Conservation (phyloP, 2,113 vertebrate genomes). For the Phodopus roborovskii region DNA sequence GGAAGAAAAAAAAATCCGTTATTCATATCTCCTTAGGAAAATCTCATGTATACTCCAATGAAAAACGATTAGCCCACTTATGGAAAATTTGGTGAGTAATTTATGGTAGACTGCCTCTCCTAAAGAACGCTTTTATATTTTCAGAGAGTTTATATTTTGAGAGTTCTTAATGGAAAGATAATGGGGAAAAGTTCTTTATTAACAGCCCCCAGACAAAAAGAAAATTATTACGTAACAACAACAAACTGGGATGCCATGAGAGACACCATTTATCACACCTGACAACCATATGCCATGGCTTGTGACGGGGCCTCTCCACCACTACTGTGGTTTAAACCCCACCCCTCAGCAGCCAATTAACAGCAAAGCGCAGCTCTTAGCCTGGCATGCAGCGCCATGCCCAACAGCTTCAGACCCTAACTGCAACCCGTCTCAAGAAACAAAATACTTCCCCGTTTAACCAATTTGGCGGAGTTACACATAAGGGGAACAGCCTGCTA, state of each 20-base stretch:
- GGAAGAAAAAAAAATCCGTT: conserved; percentile 46
- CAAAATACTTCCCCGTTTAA: background rate
- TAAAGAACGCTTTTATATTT: background rate
- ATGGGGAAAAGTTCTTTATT: background rate
- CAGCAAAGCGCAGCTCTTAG: background rate
- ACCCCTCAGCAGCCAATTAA: background rate
- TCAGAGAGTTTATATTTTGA: background rate
- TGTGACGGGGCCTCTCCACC: background rate
- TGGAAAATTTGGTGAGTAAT: background rate
- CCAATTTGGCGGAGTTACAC: background rate
- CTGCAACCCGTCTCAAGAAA: background rate
- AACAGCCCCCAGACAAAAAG: background rate
- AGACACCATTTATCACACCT: background rate
- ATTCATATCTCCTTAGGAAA: background rate
- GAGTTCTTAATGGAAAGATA: background rate
- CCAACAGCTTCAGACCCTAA: background rate
- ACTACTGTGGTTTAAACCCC: background rate
- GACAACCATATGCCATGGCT: background rate
- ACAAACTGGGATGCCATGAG: background rate
- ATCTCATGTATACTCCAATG: background rate
- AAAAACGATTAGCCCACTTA: background rate
- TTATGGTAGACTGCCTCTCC: background rate
- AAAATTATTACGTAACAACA: background rate
- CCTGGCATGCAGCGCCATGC: no score
- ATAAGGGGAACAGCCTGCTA: accelerated